Evolutionary conservation across 2,888 invertebrate species (phyloP).

Genomic region (Timandra comae): DNA sequence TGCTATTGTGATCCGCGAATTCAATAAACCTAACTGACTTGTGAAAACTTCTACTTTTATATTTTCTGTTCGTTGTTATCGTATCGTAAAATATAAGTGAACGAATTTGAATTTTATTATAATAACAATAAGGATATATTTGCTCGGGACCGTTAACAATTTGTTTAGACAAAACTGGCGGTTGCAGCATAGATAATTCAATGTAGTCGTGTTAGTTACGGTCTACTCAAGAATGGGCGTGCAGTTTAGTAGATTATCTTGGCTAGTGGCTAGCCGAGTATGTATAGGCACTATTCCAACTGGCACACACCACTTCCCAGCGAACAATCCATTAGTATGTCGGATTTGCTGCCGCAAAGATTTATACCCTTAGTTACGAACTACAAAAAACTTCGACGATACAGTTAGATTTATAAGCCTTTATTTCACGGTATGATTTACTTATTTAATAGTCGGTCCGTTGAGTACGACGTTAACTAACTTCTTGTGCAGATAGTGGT

Average conservation of each 20-base stretch:
- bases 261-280: conserved; percentile 39
- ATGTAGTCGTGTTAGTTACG: conserved; percentile 33
- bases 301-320: conserved; percentile 50
- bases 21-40: background rate
- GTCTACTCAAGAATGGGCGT: conserved; percentile 36
- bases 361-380: conserved; percentile 41
- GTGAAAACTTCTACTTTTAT: no score
- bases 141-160: no score
- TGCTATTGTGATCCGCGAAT: conserved; percentile 23
- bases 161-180: conserved; percentile 17
- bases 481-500: no score
- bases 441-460: no score
- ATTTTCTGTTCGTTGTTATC: no score
- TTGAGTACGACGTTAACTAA: no score
- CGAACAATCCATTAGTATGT: conserved; percentile 62
- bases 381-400: conserved; percentile 27
- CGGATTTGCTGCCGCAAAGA: conserved; percentile 46
- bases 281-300: conserved; percentile 57
- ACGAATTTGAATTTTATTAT: no score
- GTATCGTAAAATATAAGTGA: no score
- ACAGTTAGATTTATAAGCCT: conserved; percentile 17
- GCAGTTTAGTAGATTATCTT: conserved; percentile 55
- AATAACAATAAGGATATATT: no score
- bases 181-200: conserved; percentile 36
- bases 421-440: conserved; percentile 16